Base-by-base conservation (phyloP, 2,888 invertebrate genomes). In the Epirrhoe alternata region DNA sequence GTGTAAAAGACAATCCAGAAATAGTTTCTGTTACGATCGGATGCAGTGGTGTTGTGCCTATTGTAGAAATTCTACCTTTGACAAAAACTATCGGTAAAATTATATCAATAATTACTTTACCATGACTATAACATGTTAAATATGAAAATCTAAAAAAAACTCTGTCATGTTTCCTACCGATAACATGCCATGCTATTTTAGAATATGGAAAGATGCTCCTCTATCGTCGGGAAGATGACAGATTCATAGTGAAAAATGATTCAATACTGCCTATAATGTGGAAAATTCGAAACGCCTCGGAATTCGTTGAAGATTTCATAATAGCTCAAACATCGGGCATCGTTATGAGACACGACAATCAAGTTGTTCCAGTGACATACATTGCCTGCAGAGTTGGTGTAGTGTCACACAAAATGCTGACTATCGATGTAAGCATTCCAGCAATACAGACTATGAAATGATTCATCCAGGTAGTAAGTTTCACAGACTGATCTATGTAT, bases 1-100 rank as follows among this genome's bases (percentile, higher is more conserved):
- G 92, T 73, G 80, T 95, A 2, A 94, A 94, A 77, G 92, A 95
- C 75, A 96, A 95, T 79, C 95, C 95, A 0, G 90, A 92, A 73
- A 89, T 95, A 45, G 88, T 94, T 42, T 78, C 82, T 5, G 88
- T 95, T 8, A 85, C 91, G 71, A 78, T 95, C 6, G 81, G 86
- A 10, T 94, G 94, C 71, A 89, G 84, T 49, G 95, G 95, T 17
- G 89, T 94, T 6, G 85, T 92, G 53, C 87, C 95, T 47, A 84
- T 88, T 16, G 88, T 95, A 50, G 91, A 91, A 77, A 89, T 92
- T 78, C 75, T 93, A 33, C 93, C 93, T 1, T 69, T 86, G 12
- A 85, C 84, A 54, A 92, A 92, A 78, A 52, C 64, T 1, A 91
- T 93, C 51, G 92, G 93, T 92, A 77, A 78, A n/a, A 5, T 42